phyloP scores from a whole-genome alignment of 2,888 invertebrate species.

The Athripsodes cinereus region DNA sequence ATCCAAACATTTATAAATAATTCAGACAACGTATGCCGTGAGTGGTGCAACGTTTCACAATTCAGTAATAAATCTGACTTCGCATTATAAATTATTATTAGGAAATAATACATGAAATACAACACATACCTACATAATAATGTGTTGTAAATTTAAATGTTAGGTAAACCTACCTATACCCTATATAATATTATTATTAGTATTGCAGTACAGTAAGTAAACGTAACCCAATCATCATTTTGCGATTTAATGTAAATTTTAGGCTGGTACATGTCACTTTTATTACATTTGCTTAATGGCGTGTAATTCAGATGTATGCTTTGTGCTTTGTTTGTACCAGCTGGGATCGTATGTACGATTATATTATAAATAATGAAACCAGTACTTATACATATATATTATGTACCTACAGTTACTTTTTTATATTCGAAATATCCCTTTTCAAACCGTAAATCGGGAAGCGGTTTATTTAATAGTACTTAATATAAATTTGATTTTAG shows the following conservation, averaged over 20 bases:
- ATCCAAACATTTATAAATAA: no score
- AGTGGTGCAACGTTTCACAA: background rate
- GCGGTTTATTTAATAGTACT: background rate
- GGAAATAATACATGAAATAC: no score
- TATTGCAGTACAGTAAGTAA: no score
- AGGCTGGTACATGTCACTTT: slow-evolving; percentile 1
- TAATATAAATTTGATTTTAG: background rate
- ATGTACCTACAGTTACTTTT: background rate
- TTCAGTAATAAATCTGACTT: background rate
- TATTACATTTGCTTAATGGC: slow-evolving; percentile 12
- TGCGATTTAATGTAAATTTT: slow-evolving; percentile 3
- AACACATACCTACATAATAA: no score
- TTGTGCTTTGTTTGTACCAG: slow-evolving; percentile 7
- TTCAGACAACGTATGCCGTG: background rate
- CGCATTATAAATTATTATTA: no score
- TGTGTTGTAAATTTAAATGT: no score
- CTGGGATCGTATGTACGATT: slow-evolving; percentile 6
- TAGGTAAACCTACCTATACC: no score
- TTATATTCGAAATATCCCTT: background rate
- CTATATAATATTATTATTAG: no score
- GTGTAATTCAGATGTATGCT: slow-evolving; percentile 8
- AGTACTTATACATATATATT: background rate
- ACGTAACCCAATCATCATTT: slow-evolving; percentile 6
- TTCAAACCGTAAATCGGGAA: background rate
- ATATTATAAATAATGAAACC: background rate